A percentile compares a stretch with the other conserved stretches of the same genome.
Conservation (phyloP, 2,888 invertebrate genomes). For the Congeria kusceri region DNA sequence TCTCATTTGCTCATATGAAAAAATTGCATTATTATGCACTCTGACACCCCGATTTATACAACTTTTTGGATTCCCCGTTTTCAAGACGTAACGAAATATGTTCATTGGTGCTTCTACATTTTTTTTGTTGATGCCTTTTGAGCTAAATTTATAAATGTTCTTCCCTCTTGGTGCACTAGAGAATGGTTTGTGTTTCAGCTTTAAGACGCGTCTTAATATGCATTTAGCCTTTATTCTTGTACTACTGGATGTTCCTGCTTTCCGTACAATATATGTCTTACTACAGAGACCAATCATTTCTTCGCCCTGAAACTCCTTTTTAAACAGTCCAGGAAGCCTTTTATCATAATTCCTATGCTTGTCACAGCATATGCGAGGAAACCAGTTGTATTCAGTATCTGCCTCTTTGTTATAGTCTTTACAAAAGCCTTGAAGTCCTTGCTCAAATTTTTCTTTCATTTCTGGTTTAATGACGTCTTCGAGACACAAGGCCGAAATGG, state of each 20-base stretch:
- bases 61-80: no score
- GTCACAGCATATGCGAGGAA: constrained; percentile 48
- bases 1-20: no score
- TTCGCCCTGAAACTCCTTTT: constrained; percentile 54
- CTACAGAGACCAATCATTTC: constrained; percentile 49
- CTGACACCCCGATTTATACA: no score
- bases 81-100: constrained; percentile 35
- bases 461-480: constrained; percentile 41
- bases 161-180: background rate
- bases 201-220: background rate
- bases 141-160: constrained; percentile 53
- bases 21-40: no score
- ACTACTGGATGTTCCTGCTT: no score
- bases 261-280: no score
- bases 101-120: constrained; percentile 35
- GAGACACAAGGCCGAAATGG: constrained; percentile 35
- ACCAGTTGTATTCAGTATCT: constrained; percentile 43
- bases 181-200: background rate
- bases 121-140: constrained; percentile 44
- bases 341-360: constrained; percentile 47
- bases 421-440: constrained; percentile 35
- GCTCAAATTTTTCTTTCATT: constrained; percentile 15
- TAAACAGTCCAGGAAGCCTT: constrained; percentile 47
- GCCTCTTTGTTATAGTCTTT: constrained; percentile 28
- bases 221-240: constrained; percentile 16